phyloP scores from a whole-genome alignment of 2,113 vertebrate genomes.

The Oplegnathus fasciatus region DNA sequence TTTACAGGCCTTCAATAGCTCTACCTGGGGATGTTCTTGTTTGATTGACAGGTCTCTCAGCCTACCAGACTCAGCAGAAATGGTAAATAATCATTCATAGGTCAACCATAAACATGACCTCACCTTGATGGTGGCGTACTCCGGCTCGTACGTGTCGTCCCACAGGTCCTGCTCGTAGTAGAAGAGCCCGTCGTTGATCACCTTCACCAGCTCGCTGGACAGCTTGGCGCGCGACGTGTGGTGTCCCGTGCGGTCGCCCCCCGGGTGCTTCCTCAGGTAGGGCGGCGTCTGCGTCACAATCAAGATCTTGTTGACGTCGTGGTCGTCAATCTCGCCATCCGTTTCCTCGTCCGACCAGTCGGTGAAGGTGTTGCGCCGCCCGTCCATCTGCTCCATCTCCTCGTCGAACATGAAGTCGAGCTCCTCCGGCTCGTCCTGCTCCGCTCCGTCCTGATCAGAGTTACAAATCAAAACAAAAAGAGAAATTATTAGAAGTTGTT shows the following conservation, averaged over 20 bases:
- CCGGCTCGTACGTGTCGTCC: constrained; percentile 95
- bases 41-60: no score
- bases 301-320: constrained; percentile 98
- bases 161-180: constrained; percentile 98
- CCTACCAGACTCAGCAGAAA: no score
- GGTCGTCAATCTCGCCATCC: constrained; percentile 95
- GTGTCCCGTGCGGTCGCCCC: constrained; percentile 95
- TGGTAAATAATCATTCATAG: neutral
- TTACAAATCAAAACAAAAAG: neutral
- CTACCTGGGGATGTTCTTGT: no score
- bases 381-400: constrained; percentile 98
- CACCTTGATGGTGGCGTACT: constrained; percentile 99
- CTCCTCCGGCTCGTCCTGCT: constrained; percentile 96
- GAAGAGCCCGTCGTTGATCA: constrained; percentile 97
- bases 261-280: constrained; percentile 95
- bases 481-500: neutral
- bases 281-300: constrained; percentile 98
- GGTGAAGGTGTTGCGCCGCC: constrained; percentile 96
- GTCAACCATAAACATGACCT: constrained; percentile 48
- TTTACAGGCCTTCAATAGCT: neutral
- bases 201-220: constrained; percentile 93
- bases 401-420: constrained; percentile 98
- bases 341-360: constrained; percentile 98
- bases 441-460: constrained; percentile 77
- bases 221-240: constrained; percentile 96